Evolutionary conservation across 2,113 vertebrate species (phyloP).

Genomic region (Scolopax mira): DNA sequence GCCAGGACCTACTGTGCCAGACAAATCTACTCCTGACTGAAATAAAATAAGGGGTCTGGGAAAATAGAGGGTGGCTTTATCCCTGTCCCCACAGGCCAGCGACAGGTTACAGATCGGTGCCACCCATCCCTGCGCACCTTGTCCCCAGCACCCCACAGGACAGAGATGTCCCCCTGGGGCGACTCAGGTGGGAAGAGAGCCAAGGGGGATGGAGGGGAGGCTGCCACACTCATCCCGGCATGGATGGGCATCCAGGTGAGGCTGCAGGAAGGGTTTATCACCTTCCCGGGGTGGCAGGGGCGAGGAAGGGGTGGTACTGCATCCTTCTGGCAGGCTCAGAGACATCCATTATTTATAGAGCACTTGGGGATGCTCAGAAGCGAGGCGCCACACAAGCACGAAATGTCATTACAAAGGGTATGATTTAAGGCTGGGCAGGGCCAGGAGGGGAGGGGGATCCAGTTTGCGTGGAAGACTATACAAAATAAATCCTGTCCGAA

Average conservation of each 20-base stretch:
- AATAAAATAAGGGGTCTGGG: neutral
- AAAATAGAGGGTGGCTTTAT: neutral
- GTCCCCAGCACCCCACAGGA: neutral
- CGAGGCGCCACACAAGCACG: conserved; percentile 54
- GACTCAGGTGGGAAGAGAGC: neutral
- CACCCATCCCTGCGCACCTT: neutral
- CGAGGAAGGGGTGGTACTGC: neutral
- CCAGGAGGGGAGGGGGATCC: conserved; percentile 39
- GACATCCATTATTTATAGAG: conserved; percentile 39
- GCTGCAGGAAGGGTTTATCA: neutral
- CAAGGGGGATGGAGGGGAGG: neutral
- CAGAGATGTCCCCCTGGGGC: neutral
- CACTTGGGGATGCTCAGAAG: conserved; percentile 57
- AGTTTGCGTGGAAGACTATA: conserved; percentile 53
- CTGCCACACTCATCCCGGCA: neutral
- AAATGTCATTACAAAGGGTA: conserved; percentile 66
- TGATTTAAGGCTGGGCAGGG: conserved; percentile 55
- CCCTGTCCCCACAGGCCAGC: neutral
- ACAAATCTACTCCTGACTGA: neutral
- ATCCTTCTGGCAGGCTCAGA: neutral
- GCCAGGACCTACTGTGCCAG: neutral
- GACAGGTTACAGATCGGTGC: neutral
- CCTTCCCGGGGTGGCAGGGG: neutral
- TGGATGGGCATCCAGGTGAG: neutral
- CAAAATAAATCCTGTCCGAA: conserved; percentile 64